Evolutionary conservation across 1,140 invertebrate genomes (phyloP), one percentile per base, ranked within the genome.

Genomic region (Caenorhabditis inopinata): DNA sequence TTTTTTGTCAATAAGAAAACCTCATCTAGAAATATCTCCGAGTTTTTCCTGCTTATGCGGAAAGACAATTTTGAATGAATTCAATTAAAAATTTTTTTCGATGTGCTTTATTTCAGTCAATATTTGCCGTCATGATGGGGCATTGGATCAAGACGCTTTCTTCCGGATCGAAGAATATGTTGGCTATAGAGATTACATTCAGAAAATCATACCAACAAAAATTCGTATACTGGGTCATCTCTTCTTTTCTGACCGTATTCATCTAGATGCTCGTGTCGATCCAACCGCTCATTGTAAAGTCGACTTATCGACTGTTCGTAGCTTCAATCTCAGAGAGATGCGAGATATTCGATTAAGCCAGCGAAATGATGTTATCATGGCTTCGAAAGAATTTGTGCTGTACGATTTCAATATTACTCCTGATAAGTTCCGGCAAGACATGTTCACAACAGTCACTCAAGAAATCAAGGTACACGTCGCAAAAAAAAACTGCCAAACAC

Each of bases 261-360:
- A 68, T 27, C 21, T 18, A 11, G 32, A 68, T 9, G 58, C 58
- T 0, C 29, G 58, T 2, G 16, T 18, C 2, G 58, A 68, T 68
- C 58, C 58, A 9, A 38, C n/a, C 23, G 58, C 58, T 2, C 58
- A 68, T 42, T 68, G 58, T 21, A 16, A 68, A 68, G 58, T 68
- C 16, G 58, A 68, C 38, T 29, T 68, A 21, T 9, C 32, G 5
- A 38, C 25, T 7, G 58, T 68, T 68, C 58, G 58, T 21, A 68
- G 32, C 23, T 68, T 68, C 18, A 38, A 68, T 68, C n/a, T 68
- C 2, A 18, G 58, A 68, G 58, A 68, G 32, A 38, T 68, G 58
- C 32, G 58, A 9, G 58, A 68, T 68, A 68, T 68, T 25, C 35
- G 58, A 38, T 38, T 68, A 25, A 38, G 16, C 2, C 58, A 68